A percentile compares a stretch with the other conserved stretches of the same genome.
These are phyloP conservation scores for Chironomus striatipennis DNA, from an alignment of 1,140 invertebrate genomes.

Conservation along the genomic window DNA sequence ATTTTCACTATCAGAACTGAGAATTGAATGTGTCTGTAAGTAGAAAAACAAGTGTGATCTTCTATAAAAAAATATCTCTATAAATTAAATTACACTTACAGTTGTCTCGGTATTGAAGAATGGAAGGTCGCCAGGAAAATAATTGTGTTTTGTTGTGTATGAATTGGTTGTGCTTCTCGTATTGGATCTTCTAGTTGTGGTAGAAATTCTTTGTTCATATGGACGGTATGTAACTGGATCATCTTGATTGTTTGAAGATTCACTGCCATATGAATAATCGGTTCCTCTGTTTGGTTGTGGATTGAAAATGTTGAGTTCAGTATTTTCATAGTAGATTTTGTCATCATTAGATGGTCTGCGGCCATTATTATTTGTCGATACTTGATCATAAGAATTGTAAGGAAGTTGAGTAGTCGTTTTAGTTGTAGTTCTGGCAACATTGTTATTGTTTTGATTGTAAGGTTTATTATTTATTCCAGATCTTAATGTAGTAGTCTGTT, in stretches of 20 bases:
- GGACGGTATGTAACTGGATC: not conserved
- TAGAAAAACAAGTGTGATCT: not conserved
- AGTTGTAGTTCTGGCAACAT: no score
- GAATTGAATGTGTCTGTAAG: constrained; percentile 6
- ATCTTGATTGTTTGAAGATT: not conserved
- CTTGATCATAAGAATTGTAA: no score
- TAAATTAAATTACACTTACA: not conserved
- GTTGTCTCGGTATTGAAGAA: not conserved
- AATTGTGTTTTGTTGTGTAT: constrained; percentile 1
- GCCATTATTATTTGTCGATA: no score
- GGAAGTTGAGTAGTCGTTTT: no score
- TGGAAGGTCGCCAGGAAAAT: not conserved
- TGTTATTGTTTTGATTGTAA: no score
- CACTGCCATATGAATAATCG: no score
- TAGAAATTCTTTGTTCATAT: not conserved
- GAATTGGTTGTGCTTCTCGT: not conserved
- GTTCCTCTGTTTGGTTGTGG: no score
- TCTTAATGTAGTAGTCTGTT: no score
- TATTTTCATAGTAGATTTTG: no score
- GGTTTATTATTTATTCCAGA: no score
- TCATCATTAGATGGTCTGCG: no score
- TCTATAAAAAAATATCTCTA: not conserved
- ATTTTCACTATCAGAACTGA: not conserved
- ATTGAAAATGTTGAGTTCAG: no score
- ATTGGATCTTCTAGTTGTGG: constrained; percentile 2